Base-by-base conservation (phyloP, 2,797 vertebrate species). In the Melanotaenia trifasciata region DNA sequence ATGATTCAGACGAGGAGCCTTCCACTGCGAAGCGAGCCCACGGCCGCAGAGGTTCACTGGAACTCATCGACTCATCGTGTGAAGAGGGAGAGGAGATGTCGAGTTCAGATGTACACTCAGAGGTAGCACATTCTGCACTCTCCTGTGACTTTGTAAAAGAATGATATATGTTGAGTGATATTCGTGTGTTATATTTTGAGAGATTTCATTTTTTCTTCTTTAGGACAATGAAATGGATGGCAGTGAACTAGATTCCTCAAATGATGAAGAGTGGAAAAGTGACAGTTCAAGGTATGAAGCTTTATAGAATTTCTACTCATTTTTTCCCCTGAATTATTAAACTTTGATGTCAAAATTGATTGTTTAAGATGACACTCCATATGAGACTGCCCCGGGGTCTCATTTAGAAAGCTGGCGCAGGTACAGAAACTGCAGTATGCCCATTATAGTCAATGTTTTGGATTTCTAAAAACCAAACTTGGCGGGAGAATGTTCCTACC, bases 191-290 rank as follows among this genome's bases (percentile, higher is more conserved):
- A 4, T 14, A 12, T 45, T 72, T 66, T 40, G 6, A 33, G 8
- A 3, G 3, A 1, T 69, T 51, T 65, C 1, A 2, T 12, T 72
- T 30, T 11, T n/a, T 45, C 67, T 2, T 74, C 28, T 74, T 47
- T 62, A 96, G 95, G 94, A 94, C 22, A 91, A 93, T 77, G 95
- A 95, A 14, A 30, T 93, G 64, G 95, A 95, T 14, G 91, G 90
- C 53, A 95, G 90, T 79, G 95, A 94, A 0, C 79, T 92, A 56
- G 90, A 95, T 53, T 96, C 95, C 0, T 96, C 96, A 28, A 95
- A 95, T 72, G 96, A 95, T 67, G 96, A 98, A 70, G 95, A 99
- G 63, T 99, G 98, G 98, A 96, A 92, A 53, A 98, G 96, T 90
- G 97, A 97, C 74, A 96, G 94, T 84, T 96, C 96, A 5, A 98